Percentiles rank a stretch among this genome's conserved stretches.
Evolutionary conservation across 1,140 invertebrate species (phyloP).

Genomic region (Rhynchophorus ferrugineus): DNA sequence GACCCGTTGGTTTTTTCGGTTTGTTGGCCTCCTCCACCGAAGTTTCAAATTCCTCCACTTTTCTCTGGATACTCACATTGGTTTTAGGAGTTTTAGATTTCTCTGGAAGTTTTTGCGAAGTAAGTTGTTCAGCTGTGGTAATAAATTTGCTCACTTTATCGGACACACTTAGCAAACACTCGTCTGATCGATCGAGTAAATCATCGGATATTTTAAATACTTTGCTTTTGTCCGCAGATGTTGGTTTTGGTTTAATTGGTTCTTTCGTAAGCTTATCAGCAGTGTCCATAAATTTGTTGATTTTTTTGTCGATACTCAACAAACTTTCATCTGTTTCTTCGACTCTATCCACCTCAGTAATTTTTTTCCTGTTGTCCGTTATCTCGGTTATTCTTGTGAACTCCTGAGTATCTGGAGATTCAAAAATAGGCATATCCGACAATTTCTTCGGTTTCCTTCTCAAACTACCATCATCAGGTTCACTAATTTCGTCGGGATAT

Average conservation of each 20-base stretch:
- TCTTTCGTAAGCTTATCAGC: conserved; percentile 47
- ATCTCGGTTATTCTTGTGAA: conserved; percentile 47
- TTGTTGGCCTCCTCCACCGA: conserved; percentile 40
- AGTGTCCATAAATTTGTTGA: conserved; percentile 53
- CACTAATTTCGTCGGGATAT: conserved; percentile 60
- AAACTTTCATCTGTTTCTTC: conserved; percentile 50
- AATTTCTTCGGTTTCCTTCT: conserved; percentile 43
- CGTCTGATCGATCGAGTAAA: conserved; percentile 52
- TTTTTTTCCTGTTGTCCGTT: conserved; percentile 41
- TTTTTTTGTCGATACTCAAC: conserved; percentile 57
- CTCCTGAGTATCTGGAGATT: conserved; percentile 38
- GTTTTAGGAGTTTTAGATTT: conserved; percentile 32
- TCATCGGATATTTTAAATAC: conserved; percentile 42
- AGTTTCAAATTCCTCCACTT: conserved; percentile 47
- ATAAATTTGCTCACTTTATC: conserved; percentile 59
- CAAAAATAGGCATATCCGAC: conserved; percentile 38
- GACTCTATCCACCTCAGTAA: conserved; percentile 36
- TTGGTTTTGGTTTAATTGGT: conserved; percentile 33
- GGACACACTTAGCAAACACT: conserved; percentile 55
- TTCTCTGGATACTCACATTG: conserved; percentile 35
- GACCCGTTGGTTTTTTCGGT: conserved; percentile 37
- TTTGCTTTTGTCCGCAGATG: conserved; percentile 35
- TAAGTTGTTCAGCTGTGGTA: conserved; percentile 52
- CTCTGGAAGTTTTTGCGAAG: conserved; percentile 37
- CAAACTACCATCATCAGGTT: conserved; percentile 56